These are phyloP conservation scores for Chrysolina oricalcia DNA, from an alignment of 2,888 invertebrate genomes.

Conservation along the genomic window DNA sequence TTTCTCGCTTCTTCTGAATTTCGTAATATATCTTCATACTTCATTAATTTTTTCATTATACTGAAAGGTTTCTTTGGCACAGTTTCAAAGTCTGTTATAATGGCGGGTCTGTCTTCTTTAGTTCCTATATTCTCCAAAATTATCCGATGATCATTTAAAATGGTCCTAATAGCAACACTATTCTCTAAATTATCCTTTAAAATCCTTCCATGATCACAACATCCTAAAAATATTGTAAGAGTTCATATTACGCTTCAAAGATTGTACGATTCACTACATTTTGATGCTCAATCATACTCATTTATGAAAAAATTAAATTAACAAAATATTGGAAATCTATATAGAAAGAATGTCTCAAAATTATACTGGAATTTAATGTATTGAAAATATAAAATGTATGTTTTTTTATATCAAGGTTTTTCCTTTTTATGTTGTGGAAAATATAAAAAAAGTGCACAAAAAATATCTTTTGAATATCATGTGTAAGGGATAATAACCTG, in stretches of 20 bases:
- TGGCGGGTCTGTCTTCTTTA: conserved; percentile 22
- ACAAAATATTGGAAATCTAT: conserved; percentile 26
- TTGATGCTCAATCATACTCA: neutral
- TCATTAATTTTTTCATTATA: conserved; percentile 31
- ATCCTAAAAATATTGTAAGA: conserved; percentile 28
- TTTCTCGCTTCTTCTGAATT: conserved; percentile 28
- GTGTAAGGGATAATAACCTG: conserved; percentile 26
- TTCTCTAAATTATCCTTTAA: conserved; percentile 29
- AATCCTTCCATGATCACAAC: conserved; percentile 31
- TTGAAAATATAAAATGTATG: conserved; percentile 31
- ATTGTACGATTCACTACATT: conserved; percentile 25
- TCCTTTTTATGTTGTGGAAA: conserved; percentile 8
- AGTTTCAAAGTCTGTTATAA: conserved; percentile 32
- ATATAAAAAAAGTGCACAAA: conserved; percentile 2
- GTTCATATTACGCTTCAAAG: neutral
- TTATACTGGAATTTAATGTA: conserved; percentile 18
- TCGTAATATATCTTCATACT: conserved; percentile 28
- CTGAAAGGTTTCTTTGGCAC: conserved; percentile 31
- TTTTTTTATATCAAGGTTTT: conserved; percentile 21
- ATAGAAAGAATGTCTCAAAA: conserved; percentile 24
- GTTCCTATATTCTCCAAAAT: conserved; percentile 31
- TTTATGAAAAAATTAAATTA: neutral
- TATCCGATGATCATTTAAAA: conserved; percentile 28
- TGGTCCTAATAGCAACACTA: conserved; percentile 31
- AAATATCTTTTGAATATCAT: conserved; percentile 16